A percentile compares a stretch with the other conserved stretches of the same genome.
These are phyloP conservation scores for Anorthoa munda DNA, from an alignment of 2,888 invertebrate species.

Conservation along the genomic window DNA sequence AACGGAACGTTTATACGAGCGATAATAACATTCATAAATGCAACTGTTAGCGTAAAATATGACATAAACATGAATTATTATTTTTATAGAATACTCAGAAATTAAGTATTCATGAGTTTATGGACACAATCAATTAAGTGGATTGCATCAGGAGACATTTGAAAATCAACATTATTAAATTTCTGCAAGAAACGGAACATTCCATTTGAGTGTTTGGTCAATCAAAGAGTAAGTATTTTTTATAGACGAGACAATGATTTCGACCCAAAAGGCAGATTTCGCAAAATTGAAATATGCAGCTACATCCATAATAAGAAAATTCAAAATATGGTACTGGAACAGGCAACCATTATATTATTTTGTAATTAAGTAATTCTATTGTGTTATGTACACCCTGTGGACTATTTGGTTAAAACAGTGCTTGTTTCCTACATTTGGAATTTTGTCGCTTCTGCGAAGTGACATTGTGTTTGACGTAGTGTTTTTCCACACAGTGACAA, in stretches of 20 bases:
- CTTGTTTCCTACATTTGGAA: background rate
- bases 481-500: slow-evolving; percentile 64
- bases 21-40: too few relatives aligned
- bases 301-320: slow-evolving; percentile 1
- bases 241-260: slow-evolving; percentile 2
- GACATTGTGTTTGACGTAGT: slow-evolving; percentile 36
- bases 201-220: slow-evolving; percentile 16
- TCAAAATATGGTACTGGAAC: background rate
- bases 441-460: slow-evolving; percentile 41
- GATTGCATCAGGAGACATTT: background rate
- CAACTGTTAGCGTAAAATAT: rapidly evolving
- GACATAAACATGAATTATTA: too few relatives aligned
- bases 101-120: too few relatives aligned
- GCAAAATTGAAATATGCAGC: too few relatives aligned
- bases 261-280: background rate
- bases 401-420: background rate
- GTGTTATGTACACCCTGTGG: background rate
- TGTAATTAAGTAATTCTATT: background rate
- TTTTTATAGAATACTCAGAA: too few relatives aligned
- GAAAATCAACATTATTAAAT: background rate
- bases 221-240: slow-evolving; percentile 49
- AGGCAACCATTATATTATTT: too few relatives aligned
- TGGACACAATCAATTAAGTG: background rate
- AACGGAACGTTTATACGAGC: slow-evolving; percentile 14
- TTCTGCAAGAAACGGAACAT: slow-evolving; percentile 56